Evolutionary conservation across 2,797 vertebrate species (phyloP), one percentile per base, ranked within the genome.

Genomic region (Enteromius unitaeniatus): DNA sequence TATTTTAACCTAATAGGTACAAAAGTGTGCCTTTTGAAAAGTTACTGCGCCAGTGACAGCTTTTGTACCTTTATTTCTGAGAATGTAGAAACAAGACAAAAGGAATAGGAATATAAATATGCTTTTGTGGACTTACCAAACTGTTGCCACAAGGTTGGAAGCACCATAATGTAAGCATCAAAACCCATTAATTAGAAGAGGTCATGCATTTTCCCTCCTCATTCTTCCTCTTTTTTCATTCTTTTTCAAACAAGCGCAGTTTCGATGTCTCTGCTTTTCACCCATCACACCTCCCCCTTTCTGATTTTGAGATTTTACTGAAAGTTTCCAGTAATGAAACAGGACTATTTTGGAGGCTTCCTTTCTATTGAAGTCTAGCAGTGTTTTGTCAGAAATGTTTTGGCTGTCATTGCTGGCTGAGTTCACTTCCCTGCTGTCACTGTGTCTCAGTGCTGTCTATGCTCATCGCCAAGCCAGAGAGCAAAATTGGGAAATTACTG

Each of bases 361-460:
- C n/a, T 76, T 78, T 86, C 34, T 13, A 74, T 78, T 85, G 49
- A 87, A 85, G 65, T 85, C 78, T 64, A 84, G 73, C 72, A 73
- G 37, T 77, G 69, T 78, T 82, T 77, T 78, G 73, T 81, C 58
- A 67, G 72, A 87, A 86, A 69, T 76, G 42, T 45, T 81, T 81
- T 81, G 81, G 84, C 58, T 78, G 76, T 85, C 78, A 78, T 62
- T 49, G 68, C 60, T 31, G 74, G 81, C 80, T 58, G 82, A 68
- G 40, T 77, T 83, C 60, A 79, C 49, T 74, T 86, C 60, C 72
- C 85, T 78, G 82, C 85, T 84, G 70, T 84, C 81, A 70, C 72
- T 53, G 62, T 79, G 40, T 81, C 78, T 74, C 69, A 42, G 11
- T 58, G 51, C 69, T 64, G 74, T 65, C 85, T 65, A 28, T 40